Base-by-base conservation (phyloP, 2,888 invertebrate species). In the Pterostichus niger region DNA sequence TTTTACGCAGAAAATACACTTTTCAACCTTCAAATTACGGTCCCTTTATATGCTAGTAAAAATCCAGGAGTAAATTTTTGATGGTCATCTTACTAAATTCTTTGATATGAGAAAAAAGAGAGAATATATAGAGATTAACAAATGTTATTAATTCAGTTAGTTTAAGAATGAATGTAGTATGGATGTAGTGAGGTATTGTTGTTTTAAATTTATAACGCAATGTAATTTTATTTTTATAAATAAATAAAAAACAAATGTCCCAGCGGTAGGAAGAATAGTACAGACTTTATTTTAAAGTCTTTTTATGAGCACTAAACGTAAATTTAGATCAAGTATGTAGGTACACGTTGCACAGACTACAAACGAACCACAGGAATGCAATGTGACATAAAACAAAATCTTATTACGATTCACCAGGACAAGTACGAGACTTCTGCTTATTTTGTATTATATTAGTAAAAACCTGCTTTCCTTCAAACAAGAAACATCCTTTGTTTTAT, bases 291-390 rank as follows among this genome's bases (percentile, higher is more conserved):
- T 56, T 56, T 77, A 77, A 77, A 77, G 77, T 40, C 77, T 77
- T 77, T 77, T 77, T 77, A 77, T 56, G 77, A 77, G 77, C 77
- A 77, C 77, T 77, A 77, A 56, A 77, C 77, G 33, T 77, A 77
- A 77, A 77, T 77, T 77, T 77, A 77, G 77, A 77, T 77, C 77
- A 77, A 56, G 77, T 56, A 54, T 54, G 77, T 77, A 77, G 31
- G 75, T 75, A 52, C 31, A 49, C 75, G 68, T 17, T 44, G 46
- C 68, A 44, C 33, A 44, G 35, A 44, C 17, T 44, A 71, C 68
- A 71, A 75, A 75, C 75, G 52, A 49, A 75, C 75, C 52, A 24
- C 75, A 75, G 52, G 40, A 75, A 75, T 75, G 75, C 75, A 31
- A 52, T 75, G 75, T 75, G 75, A 52, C 75, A 75, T 75, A 75